Conservation (phyloP, 1,140 invertebrate species). For the Tenebrio molitor region DNA sequence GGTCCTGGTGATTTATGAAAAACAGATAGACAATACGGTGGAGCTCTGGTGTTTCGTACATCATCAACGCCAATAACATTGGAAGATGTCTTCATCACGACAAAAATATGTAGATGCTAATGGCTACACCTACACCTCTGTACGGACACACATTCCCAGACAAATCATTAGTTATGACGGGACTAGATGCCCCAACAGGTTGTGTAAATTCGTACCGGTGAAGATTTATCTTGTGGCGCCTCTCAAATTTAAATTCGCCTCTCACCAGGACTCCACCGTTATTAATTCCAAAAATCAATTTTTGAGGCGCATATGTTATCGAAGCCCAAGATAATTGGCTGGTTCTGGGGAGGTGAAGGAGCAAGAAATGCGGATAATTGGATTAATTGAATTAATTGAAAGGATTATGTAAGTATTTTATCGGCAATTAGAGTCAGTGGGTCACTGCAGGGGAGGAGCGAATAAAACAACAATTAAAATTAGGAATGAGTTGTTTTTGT, state of each 20-base stretch:
- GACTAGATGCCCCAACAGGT: conserved; percentile 23
- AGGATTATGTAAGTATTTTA: too few species aligned
- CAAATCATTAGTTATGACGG: conserved; percentile 39
- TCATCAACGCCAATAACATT: conserved; percentile 21
- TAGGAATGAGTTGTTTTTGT: conserved; percentile 37
- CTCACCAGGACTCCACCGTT: neutral
- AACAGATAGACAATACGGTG: conserved; percentile 19
- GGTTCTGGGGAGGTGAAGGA: too few species aligned
- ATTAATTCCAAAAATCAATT: conserved; percentile 3
- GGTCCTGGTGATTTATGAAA: conserved; percentile 27
- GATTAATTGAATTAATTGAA: too few species aligned
- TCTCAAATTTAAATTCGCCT: conserved; percentile 32
- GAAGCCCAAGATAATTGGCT: too few species aligned
- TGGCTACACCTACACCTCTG: conserved; percentile 17
- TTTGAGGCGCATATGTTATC: too few species aligned
- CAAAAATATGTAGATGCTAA: conserved; percentile 34
- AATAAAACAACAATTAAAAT: conserved; percentile 29
- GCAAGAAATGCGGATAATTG: too few species aligned
- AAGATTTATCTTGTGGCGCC: conserved; percentile 37
- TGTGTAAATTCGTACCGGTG: conserved; percentile 22
- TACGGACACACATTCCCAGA: conserved; percentile 23
- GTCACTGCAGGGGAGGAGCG: conserved; percentile 4
- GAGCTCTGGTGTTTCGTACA: neutral
- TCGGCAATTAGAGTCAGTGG: conserved; percentile 8
- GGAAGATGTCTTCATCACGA: conserved; percentile 20